A percentile compares a stretch with the other conserved stretches of the same genome.
Conservation (phyloP, 2,797 vertebrate genomes). For the Tinamus major region DNA sequence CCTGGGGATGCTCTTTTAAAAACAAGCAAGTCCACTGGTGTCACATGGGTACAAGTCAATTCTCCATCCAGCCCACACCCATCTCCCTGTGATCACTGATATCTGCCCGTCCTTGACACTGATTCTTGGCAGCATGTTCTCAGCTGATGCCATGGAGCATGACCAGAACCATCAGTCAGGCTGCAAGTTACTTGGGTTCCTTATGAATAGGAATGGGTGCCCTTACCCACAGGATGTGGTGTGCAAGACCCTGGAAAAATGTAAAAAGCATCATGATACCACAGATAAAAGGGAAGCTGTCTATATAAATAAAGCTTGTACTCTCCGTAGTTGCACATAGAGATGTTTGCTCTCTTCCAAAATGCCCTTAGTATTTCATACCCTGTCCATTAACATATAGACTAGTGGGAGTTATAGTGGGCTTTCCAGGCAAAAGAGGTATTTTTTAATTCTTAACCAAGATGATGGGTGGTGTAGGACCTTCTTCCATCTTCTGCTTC, state of each 20-base stretch:
- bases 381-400: not conserved
- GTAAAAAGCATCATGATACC: not conserved
- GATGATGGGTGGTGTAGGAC: not conserved
- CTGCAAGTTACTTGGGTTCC: not conserved
- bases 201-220: rapidly evolving
- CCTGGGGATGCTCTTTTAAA: not conserved
- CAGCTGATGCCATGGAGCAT: not conserved
- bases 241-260: not conserved
- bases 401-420: not conserved
- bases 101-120: not conserved
- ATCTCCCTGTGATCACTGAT: not conserved
- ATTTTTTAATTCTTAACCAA: not conserved
- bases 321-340: not conserved
- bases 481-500: not conserved
- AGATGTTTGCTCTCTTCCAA: not conserved
- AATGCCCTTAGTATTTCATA: not conserved
- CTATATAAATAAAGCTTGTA: not conserved
- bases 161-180: not conserved
- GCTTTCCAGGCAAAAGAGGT: not conserved
- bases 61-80: not conserved
- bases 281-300: not conserved
- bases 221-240: not conserved
- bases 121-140: not conserved
- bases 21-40: not conserved
- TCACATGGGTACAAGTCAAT: not conserved